Conservation (phyloP, 2,888 invertebrate genomes). For the Apocheima hispidaria region DNA sequence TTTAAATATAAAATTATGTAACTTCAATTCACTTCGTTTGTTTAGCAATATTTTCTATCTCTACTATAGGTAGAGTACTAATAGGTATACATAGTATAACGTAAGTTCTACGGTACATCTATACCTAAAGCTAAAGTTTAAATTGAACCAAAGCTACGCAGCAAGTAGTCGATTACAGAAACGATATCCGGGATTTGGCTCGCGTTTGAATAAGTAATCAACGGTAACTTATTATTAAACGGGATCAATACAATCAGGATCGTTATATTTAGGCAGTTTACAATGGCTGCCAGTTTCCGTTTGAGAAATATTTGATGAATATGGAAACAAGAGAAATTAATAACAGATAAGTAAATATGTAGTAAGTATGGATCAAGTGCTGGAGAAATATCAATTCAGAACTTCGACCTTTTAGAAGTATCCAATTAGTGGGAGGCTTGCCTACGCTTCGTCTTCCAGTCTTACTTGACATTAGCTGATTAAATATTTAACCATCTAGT, state of each 20-base stretch:
- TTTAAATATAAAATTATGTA: no score
- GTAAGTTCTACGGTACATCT: background rate
- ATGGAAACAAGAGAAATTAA: background rate
- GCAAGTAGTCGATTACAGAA: conserved; percentile 24
- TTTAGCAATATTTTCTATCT: background rate
- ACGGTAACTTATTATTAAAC: conserved; percentile 18
- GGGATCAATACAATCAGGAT: conserved; percentile 7
- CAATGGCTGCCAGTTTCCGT: background rate
- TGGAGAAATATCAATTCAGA: background rate
- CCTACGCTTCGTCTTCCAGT: no score
- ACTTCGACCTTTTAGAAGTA: no score
- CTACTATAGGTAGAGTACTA: no score
- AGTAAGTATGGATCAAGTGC: no score
- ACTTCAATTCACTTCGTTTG: no score
- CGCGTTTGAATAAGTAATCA: conserved; percentile 30
- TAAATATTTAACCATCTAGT: no score
- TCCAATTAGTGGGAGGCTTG: no score
- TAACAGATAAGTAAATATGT: no score
- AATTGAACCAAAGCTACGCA: conserved; percentile 15
- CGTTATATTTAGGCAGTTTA: conserved; percentile 11
- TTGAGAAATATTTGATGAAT: background rate
- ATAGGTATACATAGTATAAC: background rate
- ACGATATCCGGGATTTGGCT: conserved; percentile 25
- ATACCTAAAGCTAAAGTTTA: conserved; percentile 12
- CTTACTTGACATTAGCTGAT: no score